Evolutionary conservation across 2,113 vertebrate species (phyloP), one percentile per base, ranked within the genome.

Genomic region (Syngnathus typhle): DNA sequence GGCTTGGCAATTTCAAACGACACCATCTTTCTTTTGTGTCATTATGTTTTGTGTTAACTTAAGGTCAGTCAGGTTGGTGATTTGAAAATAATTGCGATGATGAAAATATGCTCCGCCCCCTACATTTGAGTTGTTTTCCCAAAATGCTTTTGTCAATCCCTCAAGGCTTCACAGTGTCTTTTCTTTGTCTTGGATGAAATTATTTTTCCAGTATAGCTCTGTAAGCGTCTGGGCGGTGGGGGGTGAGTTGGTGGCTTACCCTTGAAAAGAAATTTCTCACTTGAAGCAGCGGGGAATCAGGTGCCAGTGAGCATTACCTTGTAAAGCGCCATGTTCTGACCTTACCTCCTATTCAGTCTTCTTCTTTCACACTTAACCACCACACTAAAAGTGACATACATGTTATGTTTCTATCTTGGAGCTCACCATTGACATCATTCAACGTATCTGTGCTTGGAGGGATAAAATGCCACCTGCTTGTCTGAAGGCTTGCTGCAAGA

Each of bases 401-500:
- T 59, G 38, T 62, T 32, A 21, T 49, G 0, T 13, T 65, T 32
- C 67, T 56, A 71, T 36, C 58, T 76, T 74, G 62, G n/a, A 60
- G 49, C 49, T 39, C 9, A 1, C 58, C 36, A 83, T 85, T 90
- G 90, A 91, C 80, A 79, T 89, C 92, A 90, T 93, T 85, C 85
- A 88, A 83, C 74, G 78, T 89, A 89, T 92, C 89, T 93, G 91
- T 88, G 87, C 88, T 89, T 88, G 71, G 78, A 87, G 70, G 78
- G 76, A 91, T 93, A 90, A 92, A 94, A 86, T 92, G 91, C 90
- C 91, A 94, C 91, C 92, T 93, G 93, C 91, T 93, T 91, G 91
- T 93, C 89, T 62, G 93, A 85, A 75, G 68, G 85, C 77, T 90
- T 91, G 85, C 90, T 91, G 90, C 89, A 90, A 92, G 21, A 92